Evolutionary conservation across 2,797 vertebrate species (phyloP), one percentile per base, ranked within the genome.

Genomic region (Betta splendens): DNA sequence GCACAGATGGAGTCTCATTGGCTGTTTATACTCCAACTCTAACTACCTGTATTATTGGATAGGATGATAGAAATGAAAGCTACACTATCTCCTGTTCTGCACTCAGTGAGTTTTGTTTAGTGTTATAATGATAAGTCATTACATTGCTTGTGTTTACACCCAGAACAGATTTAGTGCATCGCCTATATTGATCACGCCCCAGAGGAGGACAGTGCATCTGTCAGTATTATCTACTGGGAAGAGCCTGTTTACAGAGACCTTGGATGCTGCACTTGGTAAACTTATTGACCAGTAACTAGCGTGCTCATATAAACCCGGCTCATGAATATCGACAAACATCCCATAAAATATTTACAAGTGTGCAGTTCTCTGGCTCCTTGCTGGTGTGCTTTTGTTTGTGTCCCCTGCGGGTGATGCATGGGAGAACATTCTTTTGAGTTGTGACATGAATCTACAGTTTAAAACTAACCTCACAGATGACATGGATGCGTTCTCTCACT

Each of bases 271-370:
- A 47, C 50, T 64, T 56, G 64, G 59, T 77, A 85, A 80, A 75
- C 75, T 21, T 85, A 86, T 84, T 82, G 83, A 87, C 60, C 72
- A 60, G 42, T 64, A 49, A 75, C 59, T 66, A 67, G 70, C 56
- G 48, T 64, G 66, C 78, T 85, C 54, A 84, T 60, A 85, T 85
- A 75, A 83, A 67, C 55, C 52, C 45, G 25, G 31, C 53, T 51
- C 73, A 75, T 79, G 66, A 80, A 82, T 87, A 83, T 85, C 79
- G 82, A 85, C 50, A 4, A 13, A 22, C 12, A 16, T 48, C 53
- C 50, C 47, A 71, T 79, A 55, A 74, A 76, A 79, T 83, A 80
- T 83, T 78, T 65, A 78, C 11, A 2, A 48, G 49, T 37, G 58
- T 63, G 64, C 50, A 22, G 29, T 20, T 31, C 31, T 52, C 54